Conservation (phyloP, 2,888 invertebrate genomes). For the Vesta saturnalis region DNA sequence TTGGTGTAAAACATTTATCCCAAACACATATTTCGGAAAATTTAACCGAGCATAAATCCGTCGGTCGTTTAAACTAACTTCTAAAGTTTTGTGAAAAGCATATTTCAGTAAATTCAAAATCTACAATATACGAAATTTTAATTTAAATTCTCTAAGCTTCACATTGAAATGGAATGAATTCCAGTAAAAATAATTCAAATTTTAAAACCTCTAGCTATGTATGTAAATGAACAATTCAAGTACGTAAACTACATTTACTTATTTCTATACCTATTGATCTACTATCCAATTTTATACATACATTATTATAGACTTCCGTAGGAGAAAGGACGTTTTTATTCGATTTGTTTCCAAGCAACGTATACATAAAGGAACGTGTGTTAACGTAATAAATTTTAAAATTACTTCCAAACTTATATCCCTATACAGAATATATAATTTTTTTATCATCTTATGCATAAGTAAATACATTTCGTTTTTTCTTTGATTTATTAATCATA, state of each 20-base stretch:
- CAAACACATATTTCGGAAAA: slow-evolving; percentile 22
- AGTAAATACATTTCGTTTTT: background rate
- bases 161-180: slow-evolving; percentile 12
- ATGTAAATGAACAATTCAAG: slow-evolving; percentile 24
- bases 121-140: slow-evolving; percentile 17
- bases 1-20: slow-evolving; percentile 22
- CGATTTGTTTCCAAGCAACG: slow-evolving; percentile 22
- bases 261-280: slow-evolving; percentile 23
- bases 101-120: slow-evolving; percentile 17
- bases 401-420: slow-evolving; percentile 2
- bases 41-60: slow-evolving; percentile 30
- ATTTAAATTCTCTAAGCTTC: slow-evolving; percentile 23
- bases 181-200: slow-evolving; percentile 16
- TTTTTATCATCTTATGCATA: background rate
- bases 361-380: slow-evolving; percentile 1
- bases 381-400: slow-evolving; percentile 7
- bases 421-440: background rate
- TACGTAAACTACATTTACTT: slow-evolving; percentile 8
- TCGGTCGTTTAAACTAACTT: slow-evolving; percentile 22
- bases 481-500: background rate
- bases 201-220: slow-evolving; percentile 11
- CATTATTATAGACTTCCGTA: slow-evolving; percentile 22
- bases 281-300: slow-evolving; percentile 27
- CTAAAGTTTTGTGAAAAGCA: slow-evolving; percentile 16
- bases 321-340: slow-evolving; percentile 13